Base-by-base conservation (phyloP, 2,113 vertebrate genomes). In the Chaenogobius annularis region DNA sequence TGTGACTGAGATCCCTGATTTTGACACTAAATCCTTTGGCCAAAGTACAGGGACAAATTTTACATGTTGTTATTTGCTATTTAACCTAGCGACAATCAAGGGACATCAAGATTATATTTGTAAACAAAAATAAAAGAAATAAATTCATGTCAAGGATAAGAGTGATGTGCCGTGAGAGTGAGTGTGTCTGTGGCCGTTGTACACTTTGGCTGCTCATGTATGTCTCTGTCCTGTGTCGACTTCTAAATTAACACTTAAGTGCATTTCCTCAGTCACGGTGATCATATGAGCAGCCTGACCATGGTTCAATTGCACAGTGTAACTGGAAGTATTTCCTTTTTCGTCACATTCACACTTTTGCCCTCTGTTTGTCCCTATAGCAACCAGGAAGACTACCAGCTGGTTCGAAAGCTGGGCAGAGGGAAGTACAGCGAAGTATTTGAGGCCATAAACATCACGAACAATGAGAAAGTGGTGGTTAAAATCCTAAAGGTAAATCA, bases 391-490 rank as follows among this genome's bases (percentile, higher is more conserved):
- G 96, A 99, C 90, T 99, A 99, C 91, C 98, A 99, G 90, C 94
- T 99, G 88, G 97, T 98, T 46, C 95, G 97, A 0, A 99, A 99
- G 90, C 96, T 99, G 50, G 98, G 98, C 80, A 93, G 98, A 67
- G 98, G 98, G 46, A 99, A 99, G 86, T 99, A 99, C 91, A 99
- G 98, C 43, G 98, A 99, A 90, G 98, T 99, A 72, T 99, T 99
- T 44, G 98, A 99, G 93, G 96, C 98, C 79, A 98, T 99, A 91
- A 99, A 99, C 93, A 96, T 99, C 93, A 98, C 96, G 90, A 99
- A 97, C 94, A 99, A 99, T 70, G 98, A 99, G 89, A 95, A 97
- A 83, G 97, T 99, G 68, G 98, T 99, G 35, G 98, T 99, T 65
- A 99, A 99, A 91, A 99, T 99, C 83, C 94, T 99, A 77, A 99